phyloP scores from a whole-genome alignment of 2,888 invertebrate genomes.

The Agrochola lota region DNA sequence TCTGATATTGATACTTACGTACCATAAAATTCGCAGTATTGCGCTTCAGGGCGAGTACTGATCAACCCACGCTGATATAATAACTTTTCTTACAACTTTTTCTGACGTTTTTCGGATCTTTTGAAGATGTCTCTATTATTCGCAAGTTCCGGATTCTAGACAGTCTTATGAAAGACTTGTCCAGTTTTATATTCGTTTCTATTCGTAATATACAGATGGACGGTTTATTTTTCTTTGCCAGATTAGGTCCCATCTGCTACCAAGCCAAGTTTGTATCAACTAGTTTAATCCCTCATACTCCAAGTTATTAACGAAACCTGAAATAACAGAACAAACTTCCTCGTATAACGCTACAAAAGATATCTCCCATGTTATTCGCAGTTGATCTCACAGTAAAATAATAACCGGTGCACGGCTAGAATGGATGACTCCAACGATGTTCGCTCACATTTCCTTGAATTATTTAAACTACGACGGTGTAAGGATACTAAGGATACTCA shows the following conservation, averaged over 20 bases:
- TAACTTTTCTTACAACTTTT: conserved; percentile 17
- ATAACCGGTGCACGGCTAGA: conserved; percentile 52
- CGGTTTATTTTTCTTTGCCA: conserved; percentile 10
- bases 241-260: conserved; percentile 22
- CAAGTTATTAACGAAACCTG: conserved; percentile 13
- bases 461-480: conserved; percentile 55
- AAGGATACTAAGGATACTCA: conserved; percentile 40
- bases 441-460: conserved; percentile 59
- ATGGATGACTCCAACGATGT: conserved; percentile 53
- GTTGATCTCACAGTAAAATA: conserved; percentile 54
- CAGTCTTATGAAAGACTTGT: conserved; percentile 12
- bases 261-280: conserved; percentile 13
- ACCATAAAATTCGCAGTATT: neutral
- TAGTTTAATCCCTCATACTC: conserved; percentile 20
- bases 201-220: conserved; percentile 18
- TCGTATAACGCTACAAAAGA: conserved; percentile 16
- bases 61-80: conserved; percentile 19
- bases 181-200: conserved; percentile 37
- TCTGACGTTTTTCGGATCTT: neutral
- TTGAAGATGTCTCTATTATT: conserved; percentile 25
- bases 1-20: conserved; percentile 5
- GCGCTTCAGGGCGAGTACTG: conserved; percentile 3
- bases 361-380: conserved; percentile 48
- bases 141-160: conserved; percentile 14
- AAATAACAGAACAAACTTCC: conserved; percentile 25